Conservation (phyloP, 2,797 vertebrate genomes). For the Rousettus madagascariensis region DNA sequence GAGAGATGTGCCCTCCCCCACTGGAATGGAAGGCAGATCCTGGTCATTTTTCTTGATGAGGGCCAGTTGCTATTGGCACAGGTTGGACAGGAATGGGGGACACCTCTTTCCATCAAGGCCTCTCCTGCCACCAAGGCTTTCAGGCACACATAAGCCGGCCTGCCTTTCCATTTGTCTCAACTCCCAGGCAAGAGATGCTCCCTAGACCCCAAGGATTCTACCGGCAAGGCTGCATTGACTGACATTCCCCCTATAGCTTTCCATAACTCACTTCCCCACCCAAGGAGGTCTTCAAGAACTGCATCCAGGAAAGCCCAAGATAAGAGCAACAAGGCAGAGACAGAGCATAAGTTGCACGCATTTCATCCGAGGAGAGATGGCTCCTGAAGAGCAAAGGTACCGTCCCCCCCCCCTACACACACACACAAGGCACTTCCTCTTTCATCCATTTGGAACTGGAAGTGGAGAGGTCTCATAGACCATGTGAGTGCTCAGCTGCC, state of each 20-base stretch:
- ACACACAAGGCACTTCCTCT: background rate
- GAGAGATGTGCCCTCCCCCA: background rate
- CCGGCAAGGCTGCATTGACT: background rate
- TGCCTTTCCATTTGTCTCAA: background rate
- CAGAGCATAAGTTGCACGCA: too few species aligned
- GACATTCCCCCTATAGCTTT: background rate
- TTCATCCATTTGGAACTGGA: background rate
- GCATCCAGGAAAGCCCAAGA: background rate
- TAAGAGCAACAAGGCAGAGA: background rate
- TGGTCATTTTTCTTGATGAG: background rate
- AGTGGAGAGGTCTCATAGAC: background rate
- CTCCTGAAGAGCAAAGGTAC: background rate
- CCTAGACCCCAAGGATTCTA: background rate
- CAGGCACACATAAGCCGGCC: background rate
- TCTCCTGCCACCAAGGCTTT: background rate
- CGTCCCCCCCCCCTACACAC: too few species aligned
- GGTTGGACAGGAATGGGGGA: background rate
- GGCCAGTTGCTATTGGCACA: background rate
- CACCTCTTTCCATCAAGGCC: background rate
- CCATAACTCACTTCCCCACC: background rate
- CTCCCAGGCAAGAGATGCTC: background rate
- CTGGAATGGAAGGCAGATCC: background rate
- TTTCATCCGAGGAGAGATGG: background rate
- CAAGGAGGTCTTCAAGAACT: background rate
- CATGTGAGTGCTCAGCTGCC: background rate